phyloP scores from a whole-genome alignment of 2,888 invertebrate species.

The Cantharis rufa region DNA sequence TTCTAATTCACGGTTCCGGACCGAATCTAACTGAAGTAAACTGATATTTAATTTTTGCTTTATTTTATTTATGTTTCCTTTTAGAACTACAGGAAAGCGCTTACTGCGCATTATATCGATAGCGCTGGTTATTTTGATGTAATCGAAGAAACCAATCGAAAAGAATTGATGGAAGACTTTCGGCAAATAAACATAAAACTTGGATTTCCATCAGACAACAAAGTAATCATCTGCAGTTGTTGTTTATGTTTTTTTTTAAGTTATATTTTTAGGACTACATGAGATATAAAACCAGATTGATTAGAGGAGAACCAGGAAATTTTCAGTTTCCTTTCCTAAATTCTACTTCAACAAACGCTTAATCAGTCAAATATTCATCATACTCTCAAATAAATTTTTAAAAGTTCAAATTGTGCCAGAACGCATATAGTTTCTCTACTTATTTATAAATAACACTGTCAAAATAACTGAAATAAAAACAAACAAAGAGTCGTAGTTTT shows the following conservation, averaged over 20 bases:
- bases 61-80: slow-evolving; percentile 13
- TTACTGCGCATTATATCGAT: slow-evolving; percentile 82
- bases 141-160: slow-evolving; percentile 67
- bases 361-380: neutral
- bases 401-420: too few species aligned
- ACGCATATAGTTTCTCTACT: too few species aligned
- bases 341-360: neutral
- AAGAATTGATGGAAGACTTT: slow-evolving; percentile 64
- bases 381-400: neutral
- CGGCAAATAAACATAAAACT: slow-evolving; percentile 47
- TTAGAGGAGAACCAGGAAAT: slow-evolving; percentile 50
- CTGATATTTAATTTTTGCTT: neutral
- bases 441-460: too few species aligned
- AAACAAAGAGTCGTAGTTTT: too few species aligned
- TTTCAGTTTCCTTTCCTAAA: slow-evolving; percentile 39
- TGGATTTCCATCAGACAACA: neutral
- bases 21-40: slow-evolving; percentile 70
- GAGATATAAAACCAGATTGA: slow-evolving; percentile 43
- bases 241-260: neutral
- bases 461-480: too few species aligned
- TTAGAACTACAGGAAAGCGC: slow-evolving; percentile 73
- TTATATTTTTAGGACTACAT: neutral
- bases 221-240: neutral
- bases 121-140: slow-evolving; percentile 72
- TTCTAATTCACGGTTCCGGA: slow-evolving; percentile 86